A percentile compares a stretch with the other conserved stretches of the same genome.
Evolutionary conservation across 2,888 invertebrate genomes (phyloP).

Genomic region (Argyra leucocephala): DNA sequence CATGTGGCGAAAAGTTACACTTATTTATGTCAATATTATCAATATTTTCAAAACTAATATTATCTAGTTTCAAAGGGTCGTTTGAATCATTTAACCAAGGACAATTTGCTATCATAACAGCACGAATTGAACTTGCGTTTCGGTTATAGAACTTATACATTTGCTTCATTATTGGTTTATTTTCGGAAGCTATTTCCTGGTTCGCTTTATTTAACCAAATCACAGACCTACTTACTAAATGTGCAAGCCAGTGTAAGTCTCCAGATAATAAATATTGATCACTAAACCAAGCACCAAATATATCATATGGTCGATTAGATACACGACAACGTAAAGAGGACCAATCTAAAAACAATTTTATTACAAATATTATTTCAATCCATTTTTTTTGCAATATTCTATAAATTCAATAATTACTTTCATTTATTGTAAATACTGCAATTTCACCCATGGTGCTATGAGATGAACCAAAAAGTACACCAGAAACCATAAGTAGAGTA

Average conservation of each 20-base stretch:
- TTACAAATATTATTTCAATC: not conserved
- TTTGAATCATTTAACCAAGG: conserved; percentile 40
- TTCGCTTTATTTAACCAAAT: conserved; percentile 75
- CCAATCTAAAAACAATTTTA: conserved; percentile 47
- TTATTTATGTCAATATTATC: not conserved
- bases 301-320: conserved; percentile 74
- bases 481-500: conserved; percentile 69
- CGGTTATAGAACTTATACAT: conserved; percentile 66
- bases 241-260: conserved; percentile 69
- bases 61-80: conserved; percentile 29
- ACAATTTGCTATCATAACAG: conserved; percentile 68
- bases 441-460: conserved; percentile 77
- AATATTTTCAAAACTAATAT: conserved; percentile 13
- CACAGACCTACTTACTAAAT: conserved; percentile 62
- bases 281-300: conserved; percentile 84
- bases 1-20: not conserved
- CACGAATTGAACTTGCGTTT: conserved; percentile 69
- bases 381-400: not conserved
- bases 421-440: conserved; percentile 66
- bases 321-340: conserved; percentile 64
- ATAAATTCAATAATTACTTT: conserved; percentile 44
- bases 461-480: conserved; percentile 62
- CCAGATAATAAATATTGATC: conserved; percentile 71
- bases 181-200: conserved; percentile 65
- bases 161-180: conserved; percentile 65